Evolutionary conservation across 2,797 vertebrate genomes (phyloP), one percentile per base, ranked within the genome.

Genomic region (Clarias laeviceps): DNA sequence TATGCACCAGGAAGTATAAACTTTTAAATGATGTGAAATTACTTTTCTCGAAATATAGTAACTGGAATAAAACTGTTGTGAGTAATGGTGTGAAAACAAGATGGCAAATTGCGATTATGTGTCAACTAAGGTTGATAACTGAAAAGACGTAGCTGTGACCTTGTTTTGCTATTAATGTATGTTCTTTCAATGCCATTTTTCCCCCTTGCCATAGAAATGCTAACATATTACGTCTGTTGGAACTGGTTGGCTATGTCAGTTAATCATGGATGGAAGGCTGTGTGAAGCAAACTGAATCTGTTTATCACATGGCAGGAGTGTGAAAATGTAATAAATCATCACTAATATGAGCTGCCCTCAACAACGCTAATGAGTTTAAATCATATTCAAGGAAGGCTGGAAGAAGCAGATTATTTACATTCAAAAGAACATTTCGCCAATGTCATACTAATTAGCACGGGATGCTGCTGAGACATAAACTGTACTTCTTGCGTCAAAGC

Each of bases 301-400:
- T 74, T 54, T 74, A 74, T 56, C n/a, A 29, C 72, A 73, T 24
- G 24, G 40, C 70, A 74, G n/a, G 45, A 29, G 72, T 74, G 27
- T 76, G 45, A 56, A 50, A 74, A 54, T 74, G 24, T 27, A 74
- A 54, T 76, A 76, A 76, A 76, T 76, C 45, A 56, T 76, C 72
- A 56, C 1, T 56, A 74, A 74, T 27, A 74, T 15, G 27, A 56
- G 12, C 5, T 50, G 40, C 45, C 56, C 40, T 18, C 45, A 9
- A 56, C n/a, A 74, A 56, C n/a, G 7, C n/a, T 56, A 7, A 74
- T 56, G 72, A 56, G n/a, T 56, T 56, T 29, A 54, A 74, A 74
- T 74, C 50, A 56, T 27, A 74, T 56, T 29, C 72, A 22, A 74
- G 50, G n/a, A 74, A 29, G 5, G 7, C 45, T 56, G 9, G 50